Evolutionary conservation across 2,113 vertebrate genomes (phyloP), one percentile per base, ranked within the genome.

Genomic region (Talpa occidentalis): DNA sequence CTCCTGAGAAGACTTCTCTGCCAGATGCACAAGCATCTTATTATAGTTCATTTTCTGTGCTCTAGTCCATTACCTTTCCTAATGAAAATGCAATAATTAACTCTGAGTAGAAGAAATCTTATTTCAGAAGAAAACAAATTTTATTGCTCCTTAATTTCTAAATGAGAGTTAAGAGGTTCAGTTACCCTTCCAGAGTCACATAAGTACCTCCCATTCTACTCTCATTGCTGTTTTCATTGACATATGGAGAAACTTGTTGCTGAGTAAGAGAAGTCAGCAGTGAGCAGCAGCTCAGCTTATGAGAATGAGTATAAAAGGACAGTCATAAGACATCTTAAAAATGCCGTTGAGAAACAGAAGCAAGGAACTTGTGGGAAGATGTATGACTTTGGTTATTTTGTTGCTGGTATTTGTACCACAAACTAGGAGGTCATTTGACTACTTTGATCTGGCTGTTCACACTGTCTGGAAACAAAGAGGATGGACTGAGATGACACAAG

Each of bases 321-420:
- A 84, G 91, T 93, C 91, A 81, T 78, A 92, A 93, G 47, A 88
- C 19, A 83, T 83, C 28, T 59, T 74, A 56, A 93, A 85, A 89
- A 82, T 60, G 42, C 26, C 17, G 82, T 92, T 78, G 64, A 94
- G 62, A 88, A 90, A 88, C 0, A 88, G 66, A 80, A 88, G 54
- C 44, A 54, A 92, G 59, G n/a, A 91, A 82, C 30, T 5, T 0
- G 6, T 80, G 80, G 84, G 76, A 62, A 22, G 59, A 93, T 60
- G 40, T 89, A 40, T 84, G 79, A 93, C 56, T 90, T 77, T 64
- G 30, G 44, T 93, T 54, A 62, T 74, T 67, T 70, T 81, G 6
- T 72, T 90, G 67, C 47, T 42, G 47, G 8, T 73, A 54, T 90
- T 90, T 72, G 10, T 70, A 47, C 37, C 21, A 73, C 60, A 94